These are phyloP conservation scores for Lerema accius DNA, from an alignment of 1,140 invertebrate species.

Conservation along the genomic window DNA sequence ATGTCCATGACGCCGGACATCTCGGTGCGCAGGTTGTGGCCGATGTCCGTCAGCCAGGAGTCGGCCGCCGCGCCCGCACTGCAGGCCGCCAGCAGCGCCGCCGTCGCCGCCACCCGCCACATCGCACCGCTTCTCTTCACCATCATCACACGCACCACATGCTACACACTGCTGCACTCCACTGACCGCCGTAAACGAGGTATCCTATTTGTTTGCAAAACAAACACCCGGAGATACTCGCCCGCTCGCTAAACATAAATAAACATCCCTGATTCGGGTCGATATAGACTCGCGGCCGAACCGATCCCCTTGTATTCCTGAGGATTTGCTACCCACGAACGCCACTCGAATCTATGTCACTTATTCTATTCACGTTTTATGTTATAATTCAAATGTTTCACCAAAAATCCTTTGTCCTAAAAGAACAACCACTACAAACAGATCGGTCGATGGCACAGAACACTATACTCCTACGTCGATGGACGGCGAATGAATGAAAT, in stretches of 20 bases:
- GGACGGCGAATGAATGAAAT: constrained; percentile 25
- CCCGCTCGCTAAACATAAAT: constrained; percentile 61
- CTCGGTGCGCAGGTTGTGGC: constrained; percentile 57
- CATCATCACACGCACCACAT: constrained; percentile 45
- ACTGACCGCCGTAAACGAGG: constrained; percentile 37
- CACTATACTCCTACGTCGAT: no score
- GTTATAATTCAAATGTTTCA: constrained; percentile 57
- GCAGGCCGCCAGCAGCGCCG: constrained; percentile 43
- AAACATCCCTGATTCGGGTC: constrained; percentile 52
- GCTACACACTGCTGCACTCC: constrained; percentile 26
- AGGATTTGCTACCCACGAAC: constrained; percentile 26
- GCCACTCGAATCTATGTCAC: constrained; percentile 29
- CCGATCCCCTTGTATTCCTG: constrained; percentile 5
- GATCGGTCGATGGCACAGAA: no score
- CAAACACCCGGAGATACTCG: constrained; percentile 66
- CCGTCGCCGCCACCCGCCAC: constrained; percentile 43
- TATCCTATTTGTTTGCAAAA: constrained; percentile 72
- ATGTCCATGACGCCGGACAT: constrained; percentile 61
- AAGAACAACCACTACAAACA: constrained; percentile 1
- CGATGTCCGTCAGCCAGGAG: constrained; percentile 50
- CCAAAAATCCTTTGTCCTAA: constrained; percentile 43
- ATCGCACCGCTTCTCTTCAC: constrained; percentile 39
- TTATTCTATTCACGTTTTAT: constrained; percentile 49
- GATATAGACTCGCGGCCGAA: constrained; percentile 40
- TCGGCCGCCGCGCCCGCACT: constrained; percentile 45